Evolutionary conservation across 2,113 vertebrate genomes (phyloP), one percentile per base, ranked within the genome.

Genomic region (Mastomys natalensis): DNA sequence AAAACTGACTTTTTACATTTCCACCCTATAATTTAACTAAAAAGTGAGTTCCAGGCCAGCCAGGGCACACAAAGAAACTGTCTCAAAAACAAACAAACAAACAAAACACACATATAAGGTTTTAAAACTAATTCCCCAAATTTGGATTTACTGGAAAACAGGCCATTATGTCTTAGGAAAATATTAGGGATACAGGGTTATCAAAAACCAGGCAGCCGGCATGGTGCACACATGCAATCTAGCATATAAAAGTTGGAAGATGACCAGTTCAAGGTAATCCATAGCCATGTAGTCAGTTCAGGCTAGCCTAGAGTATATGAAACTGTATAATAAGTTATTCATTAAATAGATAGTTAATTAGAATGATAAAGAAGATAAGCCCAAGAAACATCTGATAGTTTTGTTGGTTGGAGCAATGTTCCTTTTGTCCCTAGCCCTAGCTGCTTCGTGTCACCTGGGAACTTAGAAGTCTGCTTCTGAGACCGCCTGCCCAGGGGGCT

Each of bases 41-140:
- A 82, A 53, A 55, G 53, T 82, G 37, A 82, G 34, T 82, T 82
- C 53, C 78, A 58, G 53, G 37, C 26, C n/a, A 40, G 12, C 22
- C n/a, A 60, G 37, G 34, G 53, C 78, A 58, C 1, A 58, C 11
- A 58, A 53, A 22, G 13, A 43, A 84, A 62, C 55, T 82, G 53
- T 34, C 76, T 77, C 26, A 51, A 51, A 77, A 77, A 17, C 11
- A 77, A 48, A 48, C 12, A 77, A 45, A 16, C 19, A 40, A 3
- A n/a, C 21, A 7, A 17, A n/a, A 60, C 53, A 74, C 81, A 40
- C n/a, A 1, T 66, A 19, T 92, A 53, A 62, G 7, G 0, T 45
- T 88, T 90, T 64, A 73, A 88, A 88, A 86, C 16, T 31, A 92
- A 60, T 92, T 95, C 17, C 72, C 66, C 21, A 90, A 53, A 90